Percentiles rank a stretch among this genome's conserved stretches.
These are phyloP conservation scores for Plumapathes pennacea DNA, from an alignment of 92 coral and sea anemone species.

Conservation along the genomic window DNA sequence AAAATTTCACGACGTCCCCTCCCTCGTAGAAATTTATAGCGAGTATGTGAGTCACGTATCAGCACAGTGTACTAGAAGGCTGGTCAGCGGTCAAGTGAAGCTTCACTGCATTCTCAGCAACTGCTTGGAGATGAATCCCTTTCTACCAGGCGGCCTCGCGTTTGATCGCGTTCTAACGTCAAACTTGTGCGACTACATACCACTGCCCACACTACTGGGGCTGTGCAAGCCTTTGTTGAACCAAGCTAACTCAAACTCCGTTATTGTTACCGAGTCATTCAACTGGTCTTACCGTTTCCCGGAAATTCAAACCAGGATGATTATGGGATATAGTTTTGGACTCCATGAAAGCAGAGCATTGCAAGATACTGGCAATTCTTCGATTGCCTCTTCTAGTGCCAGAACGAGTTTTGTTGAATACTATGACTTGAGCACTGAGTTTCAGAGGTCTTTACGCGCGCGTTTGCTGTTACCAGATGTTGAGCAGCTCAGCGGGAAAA, in stretches of 20 bases:
- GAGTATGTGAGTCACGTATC: slow-evolving; percentile 35
- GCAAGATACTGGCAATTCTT: slow-evolving; percentile 50
- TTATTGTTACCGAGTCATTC: slow-evolving; percentile 52
- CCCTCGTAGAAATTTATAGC: slow-evolving; percentile 51
- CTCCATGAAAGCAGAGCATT: slow-evolving; percentile 14
- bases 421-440: slow-evolving; percentile 24
- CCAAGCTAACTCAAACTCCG: slow-evolving; percentile 38
- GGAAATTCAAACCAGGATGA: background rate
- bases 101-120: slow-evolving; percentile 39
- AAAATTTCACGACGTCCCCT: slow-evolving; percentile 11
- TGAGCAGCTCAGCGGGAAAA: slow-evolving; percentile 1
- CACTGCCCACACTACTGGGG: slow-evolving; percentile 25
- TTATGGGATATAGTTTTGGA: background rate
- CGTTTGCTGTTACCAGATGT: slow-evolving; percentile 24
- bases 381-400: slow-evolving; percentile 23
- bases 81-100: slow-evolving; percentile 31
- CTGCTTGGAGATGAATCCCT: slow-evolving; percentile 34
- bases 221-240: slow-evolving; percentile 26
- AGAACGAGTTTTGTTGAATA: slow-evolving; percentile 40
- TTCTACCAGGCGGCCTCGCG: slow-evolving; percentile 17
- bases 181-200: slow-evolving; percentile 56
- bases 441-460: slow-evolving; percentile 54
- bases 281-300: slow-evolving; percentile 40
- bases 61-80: slow-evolving; percentile 4
- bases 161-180: slow-evolving; percentile 67